A percentile compares a stretch with the other conserved stretches of the same genome.
These are phyloP conservation scores for Aromia moschata DNA, from an alignment of 2,888 invertebrate genomes.

Conservation along the genomic window DNA sequence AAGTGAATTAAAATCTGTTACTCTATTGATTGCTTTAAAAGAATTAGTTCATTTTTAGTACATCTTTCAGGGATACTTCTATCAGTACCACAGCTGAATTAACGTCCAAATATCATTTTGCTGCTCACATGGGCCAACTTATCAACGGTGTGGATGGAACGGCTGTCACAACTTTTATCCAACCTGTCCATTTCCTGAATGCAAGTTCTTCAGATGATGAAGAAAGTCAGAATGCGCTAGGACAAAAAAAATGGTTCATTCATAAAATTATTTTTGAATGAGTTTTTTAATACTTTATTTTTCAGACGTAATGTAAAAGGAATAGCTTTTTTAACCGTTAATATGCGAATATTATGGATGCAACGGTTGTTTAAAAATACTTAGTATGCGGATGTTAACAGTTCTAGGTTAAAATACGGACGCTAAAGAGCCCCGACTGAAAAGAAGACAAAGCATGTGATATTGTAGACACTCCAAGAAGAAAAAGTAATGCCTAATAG, in stretches of 20 bases:
- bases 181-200: constrained; percentile 70
- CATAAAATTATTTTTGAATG: constrained; percentile 1
- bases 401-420: background rate
- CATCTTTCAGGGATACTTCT: constrained; percentile 69
- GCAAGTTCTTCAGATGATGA: constrained; percentile 72
- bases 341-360: background rate
- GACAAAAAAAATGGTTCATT: constrained; percentile 12
- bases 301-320: no score
- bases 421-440: background rate
- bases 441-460: background rate
- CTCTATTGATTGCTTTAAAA: no score
- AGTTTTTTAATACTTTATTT: constrained; percentile 15
- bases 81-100: constrained; percentile 71
- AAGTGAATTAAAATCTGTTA: no score
- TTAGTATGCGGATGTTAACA: background rate
- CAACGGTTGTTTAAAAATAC: background rate
- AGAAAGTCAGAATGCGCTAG: constrained; percentile 66
- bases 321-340: background rate
- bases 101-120: constrained; percentile 72
- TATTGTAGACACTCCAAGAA: background rate
- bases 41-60: no score
- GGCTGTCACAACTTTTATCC: constrained; percentile 76
- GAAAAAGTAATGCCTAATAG: background rate
- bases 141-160: constrained; percentile 72
- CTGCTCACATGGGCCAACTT: constrained; percentile 75